Conservation (phyloP, 2,113 vertebrate species). For the Gymnorhina tibicen region DNA sequence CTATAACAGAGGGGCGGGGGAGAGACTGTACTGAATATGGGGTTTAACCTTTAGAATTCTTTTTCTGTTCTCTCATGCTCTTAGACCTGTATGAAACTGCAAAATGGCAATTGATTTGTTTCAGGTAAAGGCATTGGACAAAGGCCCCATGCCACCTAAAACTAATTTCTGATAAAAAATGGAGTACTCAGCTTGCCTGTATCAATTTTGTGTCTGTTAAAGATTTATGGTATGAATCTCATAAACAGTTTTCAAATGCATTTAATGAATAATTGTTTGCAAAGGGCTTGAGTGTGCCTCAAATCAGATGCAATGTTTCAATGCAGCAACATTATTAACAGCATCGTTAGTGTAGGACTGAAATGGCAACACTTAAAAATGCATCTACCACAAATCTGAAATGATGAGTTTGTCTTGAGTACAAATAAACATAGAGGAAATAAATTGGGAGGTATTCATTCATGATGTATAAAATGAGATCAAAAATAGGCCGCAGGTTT, state of each 20-base stretch:
- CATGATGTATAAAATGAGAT: not conserved
- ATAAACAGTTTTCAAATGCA: not conserved
- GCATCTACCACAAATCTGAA: not conserved
- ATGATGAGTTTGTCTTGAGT: conserved; percentile 15
- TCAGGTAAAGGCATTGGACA: not conserved
- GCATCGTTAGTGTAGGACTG: not conserved
- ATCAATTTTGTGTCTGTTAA: not conserved
- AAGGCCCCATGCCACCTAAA: not conserved
- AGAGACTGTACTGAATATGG: not conserved
- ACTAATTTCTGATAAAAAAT: not conserved
- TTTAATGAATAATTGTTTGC: not conserved
- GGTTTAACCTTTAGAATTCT: conserved; percentile 23
- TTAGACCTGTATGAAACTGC: not conserved
- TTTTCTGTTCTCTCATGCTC: not conserved
- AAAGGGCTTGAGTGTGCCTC: not conserved
- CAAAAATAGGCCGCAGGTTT: not conserved
- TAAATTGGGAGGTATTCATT: not conserved
- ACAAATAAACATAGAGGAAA: not conserved
- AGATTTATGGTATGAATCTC: not conserved
- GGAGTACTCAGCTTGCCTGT: not conserved
- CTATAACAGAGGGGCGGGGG: not conserved
- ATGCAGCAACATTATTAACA: not conserved
- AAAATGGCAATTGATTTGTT: not conserved
- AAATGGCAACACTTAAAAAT: conserved; percentile 35
- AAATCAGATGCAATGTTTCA: not conserved